A percentile compares a stretch with the other conserved stretches of the same genome.
phyloP scores from a whole-genome alignment of 1,140 invertebrate genomes.

The Anadara kagoshimensis region DNA sequence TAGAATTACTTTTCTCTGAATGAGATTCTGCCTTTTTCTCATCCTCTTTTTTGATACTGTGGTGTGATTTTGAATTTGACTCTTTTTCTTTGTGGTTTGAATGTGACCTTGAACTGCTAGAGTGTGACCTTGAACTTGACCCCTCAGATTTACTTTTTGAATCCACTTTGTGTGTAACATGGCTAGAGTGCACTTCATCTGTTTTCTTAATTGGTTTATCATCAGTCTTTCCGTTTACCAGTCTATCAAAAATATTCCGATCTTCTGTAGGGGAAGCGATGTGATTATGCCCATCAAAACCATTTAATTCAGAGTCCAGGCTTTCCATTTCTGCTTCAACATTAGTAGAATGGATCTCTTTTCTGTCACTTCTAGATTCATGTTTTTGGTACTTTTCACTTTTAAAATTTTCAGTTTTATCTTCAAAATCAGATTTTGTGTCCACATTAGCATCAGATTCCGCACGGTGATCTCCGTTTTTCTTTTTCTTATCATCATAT shows the following conservation, averaged over 20 bases:
- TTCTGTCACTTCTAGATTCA: constrained; percentile 6
- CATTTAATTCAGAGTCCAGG: too few relatives aligned
- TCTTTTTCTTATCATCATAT: constrained; percentile 23
- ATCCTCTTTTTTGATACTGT: too few relatives aligned
- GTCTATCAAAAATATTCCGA: too few relatives aligned
- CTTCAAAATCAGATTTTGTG: background rate
- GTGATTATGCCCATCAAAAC: too few relatives aligned
- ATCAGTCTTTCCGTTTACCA: too few relatives aligned
- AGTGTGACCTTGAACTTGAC: background rate
- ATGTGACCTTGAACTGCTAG: background rate
- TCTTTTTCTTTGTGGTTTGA: too few relatives aligned
- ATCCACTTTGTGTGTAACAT: background rate
- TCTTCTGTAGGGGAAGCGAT: too few relatives aligned
- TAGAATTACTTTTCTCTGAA: too few relatives aligned
- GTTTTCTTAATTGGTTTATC: too few relatives aligned
- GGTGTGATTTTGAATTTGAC: too few relatives aligned
- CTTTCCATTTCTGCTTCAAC: background rate
- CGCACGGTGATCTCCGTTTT: background rate
- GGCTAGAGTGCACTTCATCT: background rate
- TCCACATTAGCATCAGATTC: constrained; percentile 14
- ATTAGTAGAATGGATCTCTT: background rate
- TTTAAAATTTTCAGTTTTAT: background rate
- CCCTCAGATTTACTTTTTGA: background rate
- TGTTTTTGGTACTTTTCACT: background rate
- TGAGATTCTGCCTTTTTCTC: too few relatives aligned